These are phyloP conservation scores for Halcyon leucocephala DNA, from an alignment of 2,797 vertebrate species.

Conservation along the genomic window DNA sequence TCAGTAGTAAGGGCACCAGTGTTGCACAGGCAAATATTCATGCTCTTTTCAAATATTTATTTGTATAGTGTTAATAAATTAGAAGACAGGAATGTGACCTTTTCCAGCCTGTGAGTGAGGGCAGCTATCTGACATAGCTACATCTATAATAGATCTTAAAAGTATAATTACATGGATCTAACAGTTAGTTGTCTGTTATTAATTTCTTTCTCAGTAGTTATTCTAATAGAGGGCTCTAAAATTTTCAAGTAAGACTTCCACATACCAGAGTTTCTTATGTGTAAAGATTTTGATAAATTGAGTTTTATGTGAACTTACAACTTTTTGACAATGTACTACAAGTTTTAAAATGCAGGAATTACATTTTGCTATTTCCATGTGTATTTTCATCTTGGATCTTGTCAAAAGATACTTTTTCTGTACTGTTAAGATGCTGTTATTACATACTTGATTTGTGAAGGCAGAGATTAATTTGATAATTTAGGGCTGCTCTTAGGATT, in stretches of 20 bases:
- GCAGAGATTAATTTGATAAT: neutral
- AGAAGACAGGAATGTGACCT: constrained; percentile 55
- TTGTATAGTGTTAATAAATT: constrained; percentile 61
- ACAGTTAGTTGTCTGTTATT: neutral
- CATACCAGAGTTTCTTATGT: accelerated
- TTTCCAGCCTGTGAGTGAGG: neutral
- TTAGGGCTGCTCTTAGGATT: neutral
- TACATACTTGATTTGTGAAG: neutral
- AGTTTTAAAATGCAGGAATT: neutral
- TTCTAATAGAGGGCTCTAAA: neutral
- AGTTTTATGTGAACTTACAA: neutral
- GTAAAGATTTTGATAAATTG: neutral
- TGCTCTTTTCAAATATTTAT: constrained; percentile 71
- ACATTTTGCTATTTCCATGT: neutral
- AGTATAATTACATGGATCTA: neutral
- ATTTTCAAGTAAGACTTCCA: neutral
- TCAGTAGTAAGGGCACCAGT: constrained; percentile 22
- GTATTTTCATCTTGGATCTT: neutral
- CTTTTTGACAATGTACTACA: neutral
- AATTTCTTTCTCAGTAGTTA: neutral
- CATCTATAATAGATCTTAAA: neutral
- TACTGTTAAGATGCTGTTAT: neutral
- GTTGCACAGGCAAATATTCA: constrained; percentile 56
- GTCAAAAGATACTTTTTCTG: neutral
- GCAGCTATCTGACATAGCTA: neutral